Evolutionary conservation across 2,797 vertebrate species (phyloP), one percentile per base, ranked within the genome.

Genomic region (Chromobotia macracanthus): DNA sequence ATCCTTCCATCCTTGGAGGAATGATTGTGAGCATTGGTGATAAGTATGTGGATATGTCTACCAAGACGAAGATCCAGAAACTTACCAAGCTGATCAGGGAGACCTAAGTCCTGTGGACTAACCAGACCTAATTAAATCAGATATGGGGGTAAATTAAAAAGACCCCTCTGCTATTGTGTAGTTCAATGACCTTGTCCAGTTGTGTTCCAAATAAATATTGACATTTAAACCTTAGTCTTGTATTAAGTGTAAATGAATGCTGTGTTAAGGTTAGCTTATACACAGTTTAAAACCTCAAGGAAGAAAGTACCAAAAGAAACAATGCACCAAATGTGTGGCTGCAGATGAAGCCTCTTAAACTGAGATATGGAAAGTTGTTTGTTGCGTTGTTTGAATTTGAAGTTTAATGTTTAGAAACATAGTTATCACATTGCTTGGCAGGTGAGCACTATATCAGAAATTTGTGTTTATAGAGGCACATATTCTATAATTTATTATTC

Each of bases 21-120:
- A 99, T 99, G 97, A 94, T 98, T 55, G 95, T 99, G 91, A 96
- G 96, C 25, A 95, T 99, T 12, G 97, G 97, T 55, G 97, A 99
- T 88, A 92, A 90, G 84, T 93, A 93, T 8, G 93, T 89, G 82
- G 93, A 94, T 87, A 94, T 94, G 92, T 94, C 97, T 38, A 96
- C 96, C 0, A 97, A 91, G 86, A 94, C 94, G 68, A 99, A 99
- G 94, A 95, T 99, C 89, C 95, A 96, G 90, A 99, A 98, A 86
- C 90, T 98, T 88, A 95, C 93, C 85, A 94, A 91, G 86, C 90
- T 96, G 21, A 96, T 99, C 90, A 95, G 65, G 87, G 95, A 96
- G 72, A 68, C 88, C 48, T 95, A 92, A 91, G 88, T 92, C 90
- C 88, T 92, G 89, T 93, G 84, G 87, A 91, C 85, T 91, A 77